Conservation (phyloP, 1,140 invertebrate species). For the Acyrthosiphon pisum region DNA sequence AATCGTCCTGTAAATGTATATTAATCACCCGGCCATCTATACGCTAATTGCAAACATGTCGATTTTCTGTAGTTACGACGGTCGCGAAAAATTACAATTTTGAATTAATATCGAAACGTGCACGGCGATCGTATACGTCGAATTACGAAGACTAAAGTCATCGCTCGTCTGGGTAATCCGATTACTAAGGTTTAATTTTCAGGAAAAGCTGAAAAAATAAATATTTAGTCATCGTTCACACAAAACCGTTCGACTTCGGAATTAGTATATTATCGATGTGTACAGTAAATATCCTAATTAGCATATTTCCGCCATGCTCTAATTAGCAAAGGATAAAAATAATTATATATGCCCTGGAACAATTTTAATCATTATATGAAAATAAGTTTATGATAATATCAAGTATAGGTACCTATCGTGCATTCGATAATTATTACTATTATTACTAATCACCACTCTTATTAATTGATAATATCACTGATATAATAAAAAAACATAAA, state of each 20-base stretch:
- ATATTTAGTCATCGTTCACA: not conserved
- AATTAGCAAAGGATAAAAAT: not conserved
- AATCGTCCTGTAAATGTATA: no score
- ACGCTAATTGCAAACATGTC: not conserved
- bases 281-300: not conserved
- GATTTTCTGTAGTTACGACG: not conserved
- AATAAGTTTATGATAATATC: not conserved
- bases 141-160: not conserved
- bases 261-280: not conserved
- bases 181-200: slow-evolving; percentile 22
- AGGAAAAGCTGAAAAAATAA: not conserved
- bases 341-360: not conserved
- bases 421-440: not conserved
- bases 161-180: not conserved
- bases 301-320: not conserved
- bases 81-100: not conserved
- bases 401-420: not conserved
- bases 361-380: not conserved
- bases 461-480: not conserved
- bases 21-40: not conserved
- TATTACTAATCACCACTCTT: not conserved
- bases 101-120: not conserved
- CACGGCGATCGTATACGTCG: not conserved
- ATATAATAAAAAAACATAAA: not conserved
- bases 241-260: not conserved